Percentiles rank a stretch among this genome's conserved stretches.
Conservation (phyloP, 2,888 invertebrate species). For the Heliconius hortense region DNA sequence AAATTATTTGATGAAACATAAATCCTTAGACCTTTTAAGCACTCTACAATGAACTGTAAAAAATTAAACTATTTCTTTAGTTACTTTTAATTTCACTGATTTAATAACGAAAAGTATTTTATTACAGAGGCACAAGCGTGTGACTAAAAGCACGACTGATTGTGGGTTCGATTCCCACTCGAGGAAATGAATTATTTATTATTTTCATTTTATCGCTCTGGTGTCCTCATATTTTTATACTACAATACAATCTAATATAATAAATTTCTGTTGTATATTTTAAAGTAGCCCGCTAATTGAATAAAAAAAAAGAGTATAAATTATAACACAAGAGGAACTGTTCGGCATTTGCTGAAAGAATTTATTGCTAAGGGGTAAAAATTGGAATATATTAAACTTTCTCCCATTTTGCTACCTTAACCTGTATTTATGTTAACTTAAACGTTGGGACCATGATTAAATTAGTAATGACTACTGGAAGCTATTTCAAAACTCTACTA, state of each 20-base stretch:
- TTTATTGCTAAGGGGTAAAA: constrained; percentile 19
- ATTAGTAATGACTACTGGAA: constrained; percentile 5
- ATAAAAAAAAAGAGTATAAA: neutral
- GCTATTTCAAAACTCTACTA: too few species aligned
- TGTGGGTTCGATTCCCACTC: too few species aligned
- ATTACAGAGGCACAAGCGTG: too few species aligned
- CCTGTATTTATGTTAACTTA: constrained; percentile 56
- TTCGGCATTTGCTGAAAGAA: constrained; percentile 8
- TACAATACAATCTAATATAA: neutral
- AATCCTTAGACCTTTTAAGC: neutral
- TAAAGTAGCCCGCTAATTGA: neutral
- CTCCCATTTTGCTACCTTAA: constrained; percentile 54
- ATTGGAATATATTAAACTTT: constrained; percentile 45
- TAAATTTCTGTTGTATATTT: constrained; percentile 3
- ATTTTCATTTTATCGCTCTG: too few species aligned
- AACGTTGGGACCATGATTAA: constrained; percentile 45
- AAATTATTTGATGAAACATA: constrained; percentile 3
- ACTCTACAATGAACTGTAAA: constrained; percentile 4
- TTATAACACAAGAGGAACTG: constrained; percentile 5
- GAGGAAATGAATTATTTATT: too few species aligned
- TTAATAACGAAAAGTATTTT: too few species aligned
- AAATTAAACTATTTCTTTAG: neutral
- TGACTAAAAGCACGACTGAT: too few species aligned
- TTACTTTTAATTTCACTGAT: neutral
- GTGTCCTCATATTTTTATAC: neutral